Conservation (phyloP, 2,888 invertebrate species). For the Spilarctia lutea region DNA sequence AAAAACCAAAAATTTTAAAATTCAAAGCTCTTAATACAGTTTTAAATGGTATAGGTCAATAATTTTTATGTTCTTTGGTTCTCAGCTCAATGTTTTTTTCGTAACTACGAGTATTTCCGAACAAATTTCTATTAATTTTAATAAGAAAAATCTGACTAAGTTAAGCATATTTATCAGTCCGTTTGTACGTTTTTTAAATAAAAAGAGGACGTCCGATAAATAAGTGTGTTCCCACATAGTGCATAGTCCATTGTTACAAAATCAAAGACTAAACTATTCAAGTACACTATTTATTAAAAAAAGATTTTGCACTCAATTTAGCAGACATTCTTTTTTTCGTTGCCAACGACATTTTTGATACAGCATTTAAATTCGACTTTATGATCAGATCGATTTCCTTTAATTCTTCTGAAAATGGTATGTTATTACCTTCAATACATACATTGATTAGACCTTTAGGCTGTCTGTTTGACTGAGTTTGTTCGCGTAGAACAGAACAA, state of each 20-base stretch:
- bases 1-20: too few relatives aligned
- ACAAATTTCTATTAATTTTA: too few relatives aligned
- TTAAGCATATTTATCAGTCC: too few relatives aligned
- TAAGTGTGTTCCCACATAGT: too few relatives aligned
- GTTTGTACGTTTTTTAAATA: too few relatives aligned
- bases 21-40: too few relatives aligned
- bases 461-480: constrained; percentile 53
- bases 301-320: background rate
- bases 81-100: too few relatives aligned
- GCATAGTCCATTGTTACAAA: background rate
- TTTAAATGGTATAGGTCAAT: too few relatives aligned
- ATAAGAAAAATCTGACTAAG: too few relatives aligned
- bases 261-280: background rate
- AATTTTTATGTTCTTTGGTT: too few relatives aligned
- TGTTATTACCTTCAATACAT: constrained; percentile 65
- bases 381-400: constrained; percentile 56
- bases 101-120: too few relatives aligned
- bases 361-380: constrained; percentile 37
- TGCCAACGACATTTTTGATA: background rate
- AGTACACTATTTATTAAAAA: background rate
- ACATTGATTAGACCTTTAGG: constrained; percentile 67
- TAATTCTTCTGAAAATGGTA: constrained; percentile 66
- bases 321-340: background rate
- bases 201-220: too few relatives aligned
- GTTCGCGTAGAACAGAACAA: constrained; percentile 56